phyloP scores from a whole-genome alignment of 2,888 invertebrate genomes.

The Drosophila tanythrix region DNA sequence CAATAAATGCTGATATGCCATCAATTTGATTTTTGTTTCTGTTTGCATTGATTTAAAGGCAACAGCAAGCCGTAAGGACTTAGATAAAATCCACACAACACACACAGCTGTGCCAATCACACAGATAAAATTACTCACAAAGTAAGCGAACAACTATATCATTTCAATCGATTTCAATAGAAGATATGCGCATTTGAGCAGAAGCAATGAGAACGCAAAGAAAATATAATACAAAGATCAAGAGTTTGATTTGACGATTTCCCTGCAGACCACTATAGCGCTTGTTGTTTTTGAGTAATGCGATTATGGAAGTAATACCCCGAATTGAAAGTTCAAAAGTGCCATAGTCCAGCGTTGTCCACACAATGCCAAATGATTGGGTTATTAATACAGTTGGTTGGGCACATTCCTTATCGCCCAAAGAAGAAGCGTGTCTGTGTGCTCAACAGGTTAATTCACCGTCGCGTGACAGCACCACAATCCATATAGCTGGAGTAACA shows the following conservation, averaged over 20 bases:
- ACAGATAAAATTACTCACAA: slow-evolving; percentile 17
- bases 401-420: slow-evolving; percentile 29
- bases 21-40: not conserved
- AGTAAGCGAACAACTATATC: not conserved
- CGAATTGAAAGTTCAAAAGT: slow-evolving; percentile 34
- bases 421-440: slow-evolving; percentile 37
- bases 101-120: slow-evolving; percentile 29
- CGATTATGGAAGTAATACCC: slow-evolving; percentile 12
- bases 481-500: not conserved
- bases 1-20: not conserved
- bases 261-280: not conserved
- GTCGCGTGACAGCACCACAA: slow-evolving; percentile 45
- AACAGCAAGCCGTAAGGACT: not conserved
- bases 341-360: slow-evolving; percentile 31
- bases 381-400: slow-evolving; percentile 12
- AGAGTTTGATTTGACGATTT: not conserved
- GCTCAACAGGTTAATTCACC: slow-evolving; percentile 40
- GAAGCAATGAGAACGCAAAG: too few species aligned
- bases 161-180: not conserved
- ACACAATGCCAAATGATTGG: slow-evolving; percentile 12
- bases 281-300: not conserved
- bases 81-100: slow-evolving; percentile 8
- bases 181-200: not conserved
- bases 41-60: not conserved
- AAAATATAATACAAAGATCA: not conserved